These are phyloP conservation scores for Acanthurus leucopareius DNA, from an alignment of 2,797 vertebrate species.

Conservation along the genomic window DNA sequence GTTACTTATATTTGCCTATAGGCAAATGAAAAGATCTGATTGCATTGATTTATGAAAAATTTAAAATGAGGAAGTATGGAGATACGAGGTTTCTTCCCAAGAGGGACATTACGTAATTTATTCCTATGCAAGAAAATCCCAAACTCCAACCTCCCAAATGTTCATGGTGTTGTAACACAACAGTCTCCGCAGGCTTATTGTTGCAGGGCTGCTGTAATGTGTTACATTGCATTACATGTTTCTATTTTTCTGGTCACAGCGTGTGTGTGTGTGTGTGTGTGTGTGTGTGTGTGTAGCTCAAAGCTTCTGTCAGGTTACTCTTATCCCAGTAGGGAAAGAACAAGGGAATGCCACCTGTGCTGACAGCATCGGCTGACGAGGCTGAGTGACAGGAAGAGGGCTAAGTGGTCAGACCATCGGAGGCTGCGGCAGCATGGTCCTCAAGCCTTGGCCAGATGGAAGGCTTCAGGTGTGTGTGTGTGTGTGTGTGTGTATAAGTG, in stretches of 20 bases:
- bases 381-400: conserved; percentile 73
- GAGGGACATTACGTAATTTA: conserved; percentile 9
- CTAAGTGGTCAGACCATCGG: conserved; percentile 72
- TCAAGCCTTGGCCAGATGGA: conserved; percentile 71
- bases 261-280: too few species aligned
- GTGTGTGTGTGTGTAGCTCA: conserved; percentile 18
- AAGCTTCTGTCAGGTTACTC: conserved; percentile 46
- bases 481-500: conserved; percentile 29
- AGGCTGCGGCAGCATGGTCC: conserved; percentile 55
- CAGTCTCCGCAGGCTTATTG: conserved; percentile 15
- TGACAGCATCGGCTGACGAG: conserved; percentile 68
- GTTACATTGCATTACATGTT: conserved; percentile 32
- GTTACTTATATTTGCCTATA: too few species aligned
- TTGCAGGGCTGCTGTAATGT: conserved; percentile 26
- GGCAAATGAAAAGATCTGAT: too few species aligned
- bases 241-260: conserved; percentile 26
- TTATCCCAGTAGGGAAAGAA: conserved; percentile 42
- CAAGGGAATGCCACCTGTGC: conserved; percentile 74
- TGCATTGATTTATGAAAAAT: too few species aligned
- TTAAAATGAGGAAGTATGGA: too few species aligned
- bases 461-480: conserved; percentile 62
- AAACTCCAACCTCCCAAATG: conserved; percentile 30
- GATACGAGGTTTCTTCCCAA: too few species aligned
- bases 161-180: conserved; percentile 25
- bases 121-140: conserved; percentile 6